These are phyloP conservation scores for Trichoplusia ni DNA, from an alignment of 1,140 invertebrate species.

Conservation along the genomic window DNA sequence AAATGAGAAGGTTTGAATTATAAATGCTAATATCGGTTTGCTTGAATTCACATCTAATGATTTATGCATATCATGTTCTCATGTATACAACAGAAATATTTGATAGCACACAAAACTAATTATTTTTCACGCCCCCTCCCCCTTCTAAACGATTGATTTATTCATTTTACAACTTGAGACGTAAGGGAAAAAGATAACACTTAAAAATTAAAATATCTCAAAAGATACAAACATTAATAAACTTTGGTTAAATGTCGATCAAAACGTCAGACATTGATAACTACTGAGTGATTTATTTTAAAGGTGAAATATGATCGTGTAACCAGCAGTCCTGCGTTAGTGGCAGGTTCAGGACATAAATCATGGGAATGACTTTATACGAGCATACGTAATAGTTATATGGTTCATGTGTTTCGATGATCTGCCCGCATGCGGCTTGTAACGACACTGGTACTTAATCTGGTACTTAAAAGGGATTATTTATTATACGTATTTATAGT, in stretches of 20 bases:
- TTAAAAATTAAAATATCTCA: neutral
- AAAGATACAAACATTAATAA: constrained; percentile 28
- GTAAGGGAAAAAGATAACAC: constrained; percentile 2
- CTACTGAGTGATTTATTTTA: constrained; percentile 30
- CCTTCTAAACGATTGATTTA: constrained; percentile 29
- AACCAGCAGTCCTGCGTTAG: neutral
- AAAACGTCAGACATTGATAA: constrained; percentile 39
- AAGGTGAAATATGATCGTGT: constrained; percentile 33
- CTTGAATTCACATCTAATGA: too few relatives aligned
- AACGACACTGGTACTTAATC: too few relatives aligned
- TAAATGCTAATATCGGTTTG: too few relatives aligned
- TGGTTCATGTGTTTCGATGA: constrained; percentile 11
- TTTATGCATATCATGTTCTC: too few relatives aligned
- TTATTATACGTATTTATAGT: too few relatives aligned
- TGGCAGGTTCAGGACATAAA: constrained; percentile 14
- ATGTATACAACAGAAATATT: constrained; percentile 10
- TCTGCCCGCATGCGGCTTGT: constrained; percentile 12
- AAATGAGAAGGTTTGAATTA: too few relatives aligned
- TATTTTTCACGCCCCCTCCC: too few relatives aligned
- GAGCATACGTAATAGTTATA: constrained; percentile 7
- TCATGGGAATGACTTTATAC: constrained; percentile 21
- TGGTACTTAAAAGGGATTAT: too few relatives aligned
- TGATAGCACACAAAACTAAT: too few relatives aligned
- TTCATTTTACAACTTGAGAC: constrained; percentile 36
- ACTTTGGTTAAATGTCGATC: constrained; percentile 42